phyloP scores from a whole-genome alignment of 2,888 invertebrate genomes.

The Platerodrilus igneus region DNA sequence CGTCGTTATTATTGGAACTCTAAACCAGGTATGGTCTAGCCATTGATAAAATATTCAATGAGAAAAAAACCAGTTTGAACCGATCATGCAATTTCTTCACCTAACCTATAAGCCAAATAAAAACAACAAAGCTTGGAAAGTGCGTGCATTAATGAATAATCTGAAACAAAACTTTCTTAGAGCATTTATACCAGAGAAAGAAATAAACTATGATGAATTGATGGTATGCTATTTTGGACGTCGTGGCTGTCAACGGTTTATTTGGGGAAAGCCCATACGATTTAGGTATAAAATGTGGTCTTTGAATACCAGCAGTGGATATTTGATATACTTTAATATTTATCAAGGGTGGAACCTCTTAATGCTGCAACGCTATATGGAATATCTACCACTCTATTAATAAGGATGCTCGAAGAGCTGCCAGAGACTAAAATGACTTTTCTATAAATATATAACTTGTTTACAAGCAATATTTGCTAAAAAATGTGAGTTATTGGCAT shows the following conservation, averaged over 20 bases:
- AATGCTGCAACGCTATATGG: constrained; percentile 13
- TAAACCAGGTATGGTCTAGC: too few species aligned
- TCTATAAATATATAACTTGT: background rate
- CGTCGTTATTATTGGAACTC: too few species aligned
- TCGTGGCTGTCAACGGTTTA: constrained; percentile 35
- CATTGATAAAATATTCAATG: too few species aligned
- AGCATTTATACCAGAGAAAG: background rate
- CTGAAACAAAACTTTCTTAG: background rate
- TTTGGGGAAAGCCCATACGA: constrained; percentile 36
- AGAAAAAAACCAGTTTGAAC: too few species aligned
- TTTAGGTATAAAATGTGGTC: constrained; percentile 38
- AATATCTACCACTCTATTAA: too few species aligned
- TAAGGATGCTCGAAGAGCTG: background rate
- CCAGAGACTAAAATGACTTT: background rate
- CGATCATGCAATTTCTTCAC: constrained; percentile 16
- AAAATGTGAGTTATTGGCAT: background rate
- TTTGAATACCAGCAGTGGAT: constrained; percentile 31
- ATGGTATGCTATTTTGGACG: constrained; percentile 34
- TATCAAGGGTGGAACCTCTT: constrained; percentile 30
- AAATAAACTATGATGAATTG: constrained; percentile 28
- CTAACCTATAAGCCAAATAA: background rate
- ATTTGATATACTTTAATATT: constrained; percentile 35
- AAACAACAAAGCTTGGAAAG: constrained; percentile 1
- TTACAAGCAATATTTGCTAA: background rate
- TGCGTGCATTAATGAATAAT: background rate